phyloP scores from a whole-genome alignment of 2,797 vertebrate genomes.

The Dicrostonyx torquatus region DNA sequence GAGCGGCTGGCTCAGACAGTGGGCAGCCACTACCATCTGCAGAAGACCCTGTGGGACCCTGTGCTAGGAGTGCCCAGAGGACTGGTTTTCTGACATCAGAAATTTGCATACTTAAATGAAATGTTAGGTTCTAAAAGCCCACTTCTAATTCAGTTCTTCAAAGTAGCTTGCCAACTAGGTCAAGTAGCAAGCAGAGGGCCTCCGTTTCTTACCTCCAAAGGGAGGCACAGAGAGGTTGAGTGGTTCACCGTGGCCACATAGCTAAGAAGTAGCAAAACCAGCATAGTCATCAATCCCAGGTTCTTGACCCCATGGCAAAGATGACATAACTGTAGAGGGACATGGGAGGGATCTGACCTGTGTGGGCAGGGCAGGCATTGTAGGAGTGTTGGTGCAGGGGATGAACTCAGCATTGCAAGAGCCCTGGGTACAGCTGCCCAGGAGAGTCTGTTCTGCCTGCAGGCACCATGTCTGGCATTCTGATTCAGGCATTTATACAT shows the following conservation, averaged over 20 bases:
- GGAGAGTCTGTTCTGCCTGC: fast-evolving
- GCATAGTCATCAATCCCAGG: neutral
- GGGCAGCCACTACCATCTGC: neutral
- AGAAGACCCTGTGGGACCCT: too few species aligned
- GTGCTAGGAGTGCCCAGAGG: too few species aligned
- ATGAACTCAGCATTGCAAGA: neutral
- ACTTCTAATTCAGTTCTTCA: neutral
- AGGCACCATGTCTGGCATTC: neutral
- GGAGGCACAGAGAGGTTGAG: neutral
- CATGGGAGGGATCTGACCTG: fast-evolving
- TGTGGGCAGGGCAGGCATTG: neutral
- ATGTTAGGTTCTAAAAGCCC: neutral
- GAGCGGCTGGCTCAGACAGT: neutral
- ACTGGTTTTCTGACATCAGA: neutral
- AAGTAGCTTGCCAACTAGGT: neutral
- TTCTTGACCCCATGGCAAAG: neutral
- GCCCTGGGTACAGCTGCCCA: fast-evolving
- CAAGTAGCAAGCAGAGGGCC: neutral
- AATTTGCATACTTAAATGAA: neutral
- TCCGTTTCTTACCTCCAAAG: neutral
- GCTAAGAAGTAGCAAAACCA: neutral
- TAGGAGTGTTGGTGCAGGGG: fast-evolving
- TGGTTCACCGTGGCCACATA: neutral
- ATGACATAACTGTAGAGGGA: fast-evolving
- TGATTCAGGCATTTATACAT: neutral